Conservation (phyloP, 92 coral and sea anemone species). For the Umimayanthus chanpuru region DNA sequence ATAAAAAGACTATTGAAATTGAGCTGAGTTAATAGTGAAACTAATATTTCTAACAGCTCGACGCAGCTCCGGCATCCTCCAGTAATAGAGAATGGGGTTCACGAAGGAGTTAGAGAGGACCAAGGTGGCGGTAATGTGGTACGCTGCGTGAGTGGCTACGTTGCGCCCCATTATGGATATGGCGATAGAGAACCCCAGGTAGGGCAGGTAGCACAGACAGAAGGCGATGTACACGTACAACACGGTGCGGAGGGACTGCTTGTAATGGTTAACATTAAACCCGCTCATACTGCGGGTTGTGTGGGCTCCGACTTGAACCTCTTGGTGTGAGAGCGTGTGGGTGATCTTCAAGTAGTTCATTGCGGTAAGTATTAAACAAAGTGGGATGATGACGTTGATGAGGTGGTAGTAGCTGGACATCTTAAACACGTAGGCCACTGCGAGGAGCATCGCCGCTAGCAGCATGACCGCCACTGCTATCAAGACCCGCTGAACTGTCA, state of each 20-base stretch:
- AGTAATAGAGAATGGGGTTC: constrained; percentile 43
- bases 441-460: constrained; percentile 30
- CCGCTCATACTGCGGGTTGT: constrained; percentile 9
- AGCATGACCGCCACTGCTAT: constrained; percentile 10
- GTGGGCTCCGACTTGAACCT: constrained; percentile 1
- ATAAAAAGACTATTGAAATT: constrained; percentile 3
- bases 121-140: constrained; percentile 12
- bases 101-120: constrained; percentile 24
- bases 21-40: constrained; percentile 16
- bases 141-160: constrained; percentile 30
- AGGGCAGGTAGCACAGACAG: constrained; percentile 16
- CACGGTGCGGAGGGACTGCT: constrained; percentile 41
- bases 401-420: constrained; percentile 42
- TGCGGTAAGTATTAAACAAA: constrained; percentile 25
- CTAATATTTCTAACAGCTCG: constrained; percentile 31
- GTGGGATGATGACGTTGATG: constrained; percentile 33
- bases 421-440: constrained; percentile 38
- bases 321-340: constrained; percentile 9
- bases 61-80: constrained; percentile 38
- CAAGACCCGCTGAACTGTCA: constrained; percentile 22
- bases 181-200: constrained; percentile 24
- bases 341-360: constrained; percentile 25
- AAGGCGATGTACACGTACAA: constrained; percentile 35
- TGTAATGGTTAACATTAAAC: constrained; percentile 31
- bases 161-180: constrained; percentile 20